phyloP scores from a whole-genome alignment of 2,113 vertebrate genomes.

The Hypocryptadius cinnamomeus region DNA sequence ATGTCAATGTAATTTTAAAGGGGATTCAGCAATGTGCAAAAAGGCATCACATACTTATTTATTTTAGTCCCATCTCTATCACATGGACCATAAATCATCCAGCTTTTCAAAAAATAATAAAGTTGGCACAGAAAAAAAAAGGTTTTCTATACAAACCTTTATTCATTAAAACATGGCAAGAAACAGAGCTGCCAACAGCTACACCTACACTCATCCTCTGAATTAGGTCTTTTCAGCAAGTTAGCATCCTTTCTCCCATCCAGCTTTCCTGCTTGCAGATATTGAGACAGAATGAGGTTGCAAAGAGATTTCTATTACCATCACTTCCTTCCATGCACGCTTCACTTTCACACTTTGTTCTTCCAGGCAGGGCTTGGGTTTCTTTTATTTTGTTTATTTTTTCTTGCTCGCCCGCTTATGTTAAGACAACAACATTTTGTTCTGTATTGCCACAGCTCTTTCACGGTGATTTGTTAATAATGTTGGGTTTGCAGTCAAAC shows the following conservation, averaged over 20 bases:
- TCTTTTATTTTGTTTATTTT: background rate
- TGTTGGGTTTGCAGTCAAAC: background rate
- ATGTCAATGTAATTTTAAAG: background rate
- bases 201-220: background rate
- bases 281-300: background rate
- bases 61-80: background rate
- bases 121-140: background rate
- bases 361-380: background rate
- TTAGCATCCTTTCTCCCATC: background rate
- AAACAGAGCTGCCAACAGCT: background rate
- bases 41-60: background rate
- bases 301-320: background rate
- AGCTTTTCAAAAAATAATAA: background rate
- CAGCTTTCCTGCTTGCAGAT: background rate
- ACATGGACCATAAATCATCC: background rate
- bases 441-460: background rate
- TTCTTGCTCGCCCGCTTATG: background rate
- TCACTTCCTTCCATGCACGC: background rate
- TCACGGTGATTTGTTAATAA: slow-evolving; percentile 21
- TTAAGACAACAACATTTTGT: slow-evolving; percentile 11
- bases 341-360: background rate
- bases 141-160: background rate
- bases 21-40: background rate
- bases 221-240: background rate
- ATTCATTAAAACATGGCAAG: background rate